Conservation (phyloP, 2,888 invertebrate genomes). For the Lasius fuliginosus region DNA sequence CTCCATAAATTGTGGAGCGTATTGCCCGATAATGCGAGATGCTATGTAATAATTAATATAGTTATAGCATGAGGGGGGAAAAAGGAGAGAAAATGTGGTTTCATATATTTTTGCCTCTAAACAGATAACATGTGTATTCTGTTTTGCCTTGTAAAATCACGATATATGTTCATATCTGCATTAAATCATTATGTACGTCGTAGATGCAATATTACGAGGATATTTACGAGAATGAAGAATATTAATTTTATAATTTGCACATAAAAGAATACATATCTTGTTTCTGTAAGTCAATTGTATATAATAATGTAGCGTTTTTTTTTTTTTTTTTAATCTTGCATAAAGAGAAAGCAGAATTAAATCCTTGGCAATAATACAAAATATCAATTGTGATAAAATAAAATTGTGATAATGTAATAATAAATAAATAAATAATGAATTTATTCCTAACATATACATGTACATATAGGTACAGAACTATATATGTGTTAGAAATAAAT, state of each 20-base stretch:
- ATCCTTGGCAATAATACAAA: not conserved
- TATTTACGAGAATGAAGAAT: not conserved
- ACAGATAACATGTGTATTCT: not conserved
- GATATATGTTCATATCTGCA: not conserved
- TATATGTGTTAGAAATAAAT: not conserved
- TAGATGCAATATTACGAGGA: not conserved
- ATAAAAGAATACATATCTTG: not conserved
- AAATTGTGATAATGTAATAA: not conserved
- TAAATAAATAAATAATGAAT: not conserved
- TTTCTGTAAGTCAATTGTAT: not conserved
- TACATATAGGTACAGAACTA: not conserved
- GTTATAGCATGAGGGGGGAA: not conserved
- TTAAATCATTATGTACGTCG: not conserved
- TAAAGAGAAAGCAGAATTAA: not conserved
- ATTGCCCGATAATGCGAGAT: not conserved
- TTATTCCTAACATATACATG: too few relatives aligned
- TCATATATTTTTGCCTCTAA: not conserved
- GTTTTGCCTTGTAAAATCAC: not conserved
- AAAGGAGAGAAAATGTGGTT: not conserved
- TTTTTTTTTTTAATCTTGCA: too few relatives aligned
- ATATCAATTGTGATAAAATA: not conserved
- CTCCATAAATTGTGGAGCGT: not conserved
- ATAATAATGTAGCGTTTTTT: not conserved
- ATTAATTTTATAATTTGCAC: not conserved
- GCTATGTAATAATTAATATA: constrained; percentile 1